phyloP scores from a whole-genome alignment of 2,888 invertebrate genomes.

The Punctoribates punctum region DNA sequence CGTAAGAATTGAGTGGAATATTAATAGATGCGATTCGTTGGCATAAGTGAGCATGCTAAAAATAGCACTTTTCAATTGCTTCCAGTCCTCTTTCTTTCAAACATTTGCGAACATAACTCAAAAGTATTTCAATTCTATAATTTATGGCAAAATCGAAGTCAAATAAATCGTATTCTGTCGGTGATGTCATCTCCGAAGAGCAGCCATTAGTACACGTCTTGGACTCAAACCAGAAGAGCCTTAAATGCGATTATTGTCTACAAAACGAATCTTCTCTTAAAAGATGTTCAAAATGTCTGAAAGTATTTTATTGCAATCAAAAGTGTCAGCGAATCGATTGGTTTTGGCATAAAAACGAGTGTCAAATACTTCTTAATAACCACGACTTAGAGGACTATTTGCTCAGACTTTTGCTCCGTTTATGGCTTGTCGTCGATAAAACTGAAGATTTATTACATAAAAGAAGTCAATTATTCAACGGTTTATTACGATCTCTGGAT shows the following conservation, averaged over 20 bases:
- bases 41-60: too few relatives aligned
- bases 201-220: background rate
- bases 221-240: background rate
- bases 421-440: background rate
- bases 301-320: background rate
- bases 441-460: background rate
- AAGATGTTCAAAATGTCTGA: background rate
- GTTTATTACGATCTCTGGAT: background rate
- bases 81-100: too few relatives aligned
- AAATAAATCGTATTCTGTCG: background rate
- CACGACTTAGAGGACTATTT: background rate
- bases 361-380: background rate
- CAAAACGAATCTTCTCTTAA: background rate
- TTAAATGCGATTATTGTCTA: conserved; percentile 1
- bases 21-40: too few relatives aligned
- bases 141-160: background rate
- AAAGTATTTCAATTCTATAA: too few relatives aligned
- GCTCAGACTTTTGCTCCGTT: background rate
- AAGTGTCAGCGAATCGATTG: background rate
- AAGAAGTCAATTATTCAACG: background rate
- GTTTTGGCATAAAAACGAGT: conserved; percentile 1
- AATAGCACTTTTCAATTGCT: too few relatives aligned
- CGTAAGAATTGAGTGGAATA: too few relatives aligned
- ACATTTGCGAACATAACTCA: too few relatives aligned
- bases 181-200: background rate